These are phyloP conservation scores for Cephalotes varians DNA, from an alignment of 2,888 invertebrate genomes.

Conservation along the genomic window DNA sequence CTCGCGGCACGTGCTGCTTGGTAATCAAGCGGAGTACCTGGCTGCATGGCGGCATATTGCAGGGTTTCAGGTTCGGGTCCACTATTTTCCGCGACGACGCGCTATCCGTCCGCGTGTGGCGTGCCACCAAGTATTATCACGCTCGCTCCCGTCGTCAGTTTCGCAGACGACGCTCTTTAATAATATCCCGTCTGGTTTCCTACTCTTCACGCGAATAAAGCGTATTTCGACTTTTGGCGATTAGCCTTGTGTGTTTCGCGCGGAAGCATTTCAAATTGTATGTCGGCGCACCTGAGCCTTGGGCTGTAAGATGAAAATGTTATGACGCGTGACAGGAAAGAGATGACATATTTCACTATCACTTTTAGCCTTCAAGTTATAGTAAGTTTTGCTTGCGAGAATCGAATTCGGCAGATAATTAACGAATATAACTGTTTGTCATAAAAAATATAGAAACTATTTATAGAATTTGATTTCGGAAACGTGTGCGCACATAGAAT, in stretches of 20 bases:
- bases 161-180: constrained; percentile 57
- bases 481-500: neutral
- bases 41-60: constrained; percentile 78
- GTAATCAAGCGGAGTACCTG: constrained; percentile 83
- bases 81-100: constrained; percentile 76
- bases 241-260: constrained; percentile 75
- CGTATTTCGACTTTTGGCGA: constrained; percentile 67
- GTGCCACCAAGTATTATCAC: constrained; percentile 76
- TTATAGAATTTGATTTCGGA: neutral
- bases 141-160: constrained; percentile 74
- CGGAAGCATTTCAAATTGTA: constrained; percentile 82
- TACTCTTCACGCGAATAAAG: neutral
- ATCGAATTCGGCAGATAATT: no score
- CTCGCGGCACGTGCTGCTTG: constrained; percentile 73
- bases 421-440: neutral
- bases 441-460: neutral
- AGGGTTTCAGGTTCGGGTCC: constrained; percentile 78
- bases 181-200: constrained; percentile 47
- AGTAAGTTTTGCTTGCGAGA: neutral
- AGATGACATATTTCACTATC: constrained; percentile 60
- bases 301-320: constrained; percentile 45
- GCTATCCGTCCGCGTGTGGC: constrained; percentile 68
- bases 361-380: neutral
- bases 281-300: constrained; percentile 77
- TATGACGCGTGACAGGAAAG: constrained; percentile 47